Evolutionary conservation across 2,113 vertebrate genomes (phyloP).

Genomic region (Dryoscopus gambensis): DNA sequence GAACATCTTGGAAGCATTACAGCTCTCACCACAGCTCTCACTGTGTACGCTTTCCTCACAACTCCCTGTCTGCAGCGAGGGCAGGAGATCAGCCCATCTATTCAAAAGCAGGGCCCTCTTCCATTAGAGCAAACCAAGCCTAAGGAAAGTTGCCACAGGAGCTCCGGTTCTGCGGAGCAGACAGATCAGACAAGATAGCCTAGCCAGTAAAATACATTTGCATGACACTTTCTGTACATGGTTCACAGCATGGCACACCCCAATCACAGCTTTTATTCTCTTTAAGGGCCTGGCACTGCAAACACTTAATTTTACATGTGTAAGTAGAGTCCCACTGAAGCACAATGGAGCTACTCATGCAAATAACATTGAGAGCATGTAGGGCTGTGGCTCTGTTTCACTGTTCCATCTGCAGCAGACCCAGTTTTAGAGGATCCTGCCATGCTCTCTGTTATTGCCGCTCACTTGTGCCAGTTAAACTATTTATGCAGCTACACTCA

Average conservation of each 20-base stretch:
- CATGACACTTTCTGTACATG: neutral
- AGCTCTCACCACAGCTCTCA: neutral
- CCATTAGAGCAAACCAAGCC: neutral
- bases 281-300: conserved; percentile 14
- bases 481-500: neutral
- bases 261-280: neutral
- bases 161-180: neutral
- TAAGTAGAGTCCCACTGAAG: conserved; percentile 44
- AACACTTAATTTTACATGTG: conserved; percentile 44
- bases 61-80: neutral
- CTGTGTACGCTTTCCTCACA: neutral
- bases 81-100: neutral
- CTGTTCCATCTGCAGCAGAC: neutral
- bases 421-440: conserved; percentile 29
- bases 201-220: neutral
- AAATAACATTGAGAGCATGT: conserved; percentile 6
- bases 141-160: neutral
- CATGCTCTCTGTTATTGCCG: neutral
- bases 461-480: neutral
- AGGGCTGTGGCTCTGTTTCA: conserved; percentile 12
- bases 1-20: conserved; percentile 40
- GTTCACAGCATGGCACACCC: conserved; percentile 35
- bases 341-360: conserved; percentile 51
- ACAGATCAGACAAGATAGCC: neutral
- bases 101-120: neutral